These are phyloP conservation scores for Paralvinella palmiformis DNA, from an alignment of 1,140 invertebrate species.

Conservation along the genomic window DNA sequence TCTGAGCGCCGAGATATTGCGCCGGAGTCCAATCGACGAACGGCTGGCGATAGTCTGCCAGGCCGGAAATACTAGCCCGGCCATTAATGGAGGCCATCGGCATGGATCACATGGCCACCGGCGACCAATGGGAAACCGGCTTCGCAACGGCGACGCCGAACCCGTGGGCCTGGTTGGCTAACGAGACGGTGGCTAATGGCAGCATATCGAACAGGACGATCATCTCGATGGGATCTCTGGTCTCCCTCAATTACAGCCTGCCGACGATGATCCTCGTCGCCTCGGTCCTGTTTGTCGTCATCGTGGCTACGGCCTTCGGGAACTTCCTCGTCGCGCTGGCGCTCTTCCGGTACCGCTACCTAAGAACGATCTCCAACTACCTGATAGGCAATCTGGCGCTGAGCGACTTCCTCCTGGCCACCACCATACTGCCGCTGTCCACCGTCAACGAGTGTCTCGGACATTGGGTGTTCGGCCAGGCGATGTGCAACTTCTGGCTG, in stretches of 20 bases:
- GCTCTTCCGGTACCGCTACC: constrained; percentile 39
- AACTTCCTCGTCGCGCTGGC: constrained; percentile 45
- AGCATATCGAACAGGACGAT: neutral
- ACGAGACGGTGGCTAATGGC: neutral
- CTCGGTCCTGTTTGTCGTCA: constrained; percentile 35
- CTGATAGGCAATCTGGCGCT: constrained; percentile 50
- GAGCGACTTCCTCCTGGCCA: constrained; percentile 46
- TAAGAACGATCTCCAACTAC: constrained; percentile 49
- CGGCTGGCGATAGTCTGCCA: too few relatives aligned
- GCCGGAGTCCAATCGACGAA: too few relatives aligned
- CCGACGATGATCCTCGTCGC: constrained; percentile 27
- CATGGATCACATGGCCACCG: too few relatives aligned
- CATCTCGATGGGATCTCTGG: neutral
- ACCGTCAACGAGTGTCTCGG: constrained; percentile 42
- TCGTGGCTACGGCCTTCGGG: constrained; percentile 48
- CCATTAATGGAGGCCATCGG: too few relatives aligned
- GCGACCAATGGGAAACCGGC: too few relatives aligned
- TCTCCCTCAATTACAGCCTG: constrained; percentile 16
- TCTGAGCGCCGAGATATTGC: too few relatives aligned
- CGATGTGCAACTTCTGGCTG: constrained; percentile 27
- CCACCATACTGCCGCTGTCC: constrained; percentile 48
- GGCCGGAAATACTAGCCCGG: too few relatives aligned
- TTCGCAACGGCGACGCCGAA: too few relatives aligned
- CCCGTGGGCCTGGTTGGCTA: neutral
- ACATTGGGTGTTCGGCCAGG: constrained; percentile 46